phyloP scores from a whole-genome alignment of 2,113 vertebrate species.

The Pelodiscus sinensis region DNA sequence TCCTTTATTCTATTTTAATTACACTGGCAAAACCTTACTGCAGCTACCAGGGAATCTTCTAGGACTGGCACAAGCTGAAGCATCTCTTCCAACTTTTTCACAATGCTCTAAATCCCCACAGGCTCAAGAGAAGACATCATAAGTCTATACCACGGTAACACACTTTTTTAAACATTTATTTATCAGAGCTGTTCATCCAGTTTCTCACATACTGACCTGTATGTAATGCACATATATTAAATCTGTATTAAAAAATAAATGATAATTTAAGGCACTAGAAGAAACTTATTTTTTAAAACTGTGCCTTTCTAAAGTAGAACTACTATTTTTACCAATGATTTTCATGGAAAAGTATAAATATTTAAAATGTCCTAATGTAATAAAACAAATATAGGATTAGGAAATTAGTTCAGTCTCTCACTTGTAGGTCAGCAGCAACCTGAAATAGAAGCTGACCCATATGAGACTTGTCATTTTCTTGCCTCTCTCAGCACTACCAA shows the following conservation, averaged over 20 bases:
- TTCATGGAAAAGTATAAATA: background rate
- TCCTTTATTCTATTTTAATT: slow-evolving; percentile 3
- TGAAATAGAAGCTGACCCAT: background rate
- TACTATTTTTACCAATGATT: background rate
- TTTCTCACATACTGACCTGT: background rate
- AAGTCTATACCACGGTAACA: background rate
- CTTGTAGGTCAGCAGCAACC: background rate
- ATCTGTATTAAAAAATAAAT: background rate
- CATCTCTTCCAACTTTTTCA: background rate
- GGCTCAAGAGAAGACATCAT: background rate
- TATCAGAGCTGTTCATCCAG: background rate
- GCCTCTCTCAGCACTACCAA: background rate
- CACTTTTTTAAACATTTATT: background rate
- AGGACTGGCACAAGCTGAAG: background rate
- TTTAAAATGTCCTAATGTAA: background rate
- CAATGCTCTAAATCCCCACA: background rate
- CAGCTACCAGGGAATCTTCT: background rate
- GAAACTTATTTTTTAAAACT: background rate
- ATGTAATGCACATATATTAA: background rate
- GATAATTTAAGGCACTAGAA: background rate
- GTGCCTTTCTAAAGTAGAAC: background rate
- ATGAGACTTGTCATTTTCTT: background rate
- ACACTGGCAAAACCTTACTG: background rate
- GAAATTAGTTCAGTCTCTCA: background rate
- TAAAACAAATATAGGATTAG: background rate